Conservation (phyloP, 2,888 invertebrate species). For the Griposia aprilina region DNA sequence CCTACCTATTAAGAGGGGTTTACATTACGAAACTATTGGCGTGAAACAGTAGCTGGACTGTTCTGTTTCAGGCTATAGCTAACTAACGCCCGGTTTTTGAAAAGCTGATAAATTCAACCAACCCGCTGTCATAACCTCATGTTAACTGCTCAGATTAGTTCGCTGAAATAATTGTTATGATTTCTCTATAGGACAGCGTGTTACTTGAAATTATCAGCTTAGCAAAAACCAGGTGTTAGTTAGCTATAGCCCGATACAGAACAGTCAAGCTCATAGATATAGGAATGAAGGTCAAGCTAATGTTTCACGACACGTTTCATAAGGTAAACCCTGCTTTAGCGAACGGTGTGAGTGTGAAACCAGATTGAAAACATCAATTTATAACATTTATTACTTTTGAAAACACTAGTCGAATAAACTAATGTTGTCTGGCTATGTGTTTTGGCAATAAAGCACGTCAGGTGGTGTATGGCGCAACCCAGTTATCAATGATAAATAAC, state of each 20-base stretch:
- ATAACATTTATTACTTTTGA: constrained; percentile 53
- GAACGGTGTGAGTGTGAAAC: neutral
- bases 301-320: neutral
- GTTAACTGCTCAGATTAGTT: neutral
- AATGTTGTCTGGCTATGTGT: constrained; percentile 66
- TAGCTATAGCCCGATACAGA: neutral
- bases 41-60: neutral
- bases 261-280: neutral
- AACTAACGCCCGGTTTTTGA: neutral
- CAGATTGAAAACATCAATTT: constrained; percentile 48
- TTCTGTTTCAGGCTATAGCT: neutral
- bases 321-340: neutral
- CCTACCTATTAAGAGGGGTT: neutral
- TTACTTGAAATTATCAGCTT: neutral
- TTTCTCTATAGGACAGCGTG: neutral
- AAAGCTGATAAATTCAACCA: neutral
- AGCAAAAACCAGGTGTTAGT: neutral
- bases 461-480: constrained; percentile 65
- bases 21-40: neutral
- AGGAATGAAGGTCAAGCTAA: no score
- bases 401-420: constrained; percentile 65
- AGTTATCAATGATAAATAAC: constrained; percentile 65
- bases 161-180: neutral
- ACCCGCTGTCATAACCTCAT: neutral
- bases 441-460: constrained; percentile 72